Conservation (phyloP, 2,888 invertebrate genomes). For the Caenorhabditis auriculariae region DNA sequence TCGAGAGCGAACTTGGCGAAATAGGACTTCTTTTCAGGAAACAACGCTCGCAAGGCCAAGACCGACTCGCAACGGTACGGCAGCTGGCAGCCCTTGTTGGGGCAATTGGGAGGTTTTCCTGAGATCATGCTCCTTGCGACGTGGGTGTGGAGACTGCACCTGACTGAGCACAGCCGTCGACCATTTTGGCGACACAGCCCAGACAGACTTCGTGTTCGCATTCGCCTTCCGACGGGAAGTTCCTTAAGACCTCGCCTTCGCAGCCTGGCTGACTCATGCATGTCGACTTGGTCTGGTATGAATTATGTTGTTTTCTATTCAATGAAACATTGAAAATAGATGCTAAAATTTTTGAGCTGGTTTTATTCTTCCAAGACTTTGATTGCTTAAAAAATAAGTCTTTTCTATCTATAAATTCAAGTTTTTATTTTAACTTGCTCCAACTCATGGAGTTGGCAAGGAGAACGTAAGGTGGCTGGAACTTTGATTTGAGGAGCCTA, state of each 20-base stretch:
- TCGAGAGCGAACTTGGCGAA: conserved; percentile 44
- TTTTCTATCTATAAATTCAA: too few relatives aligned
- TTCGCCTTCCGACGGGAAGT: conserved; percentile 51
- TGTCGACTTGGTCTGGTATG: conserved; percentile 10
- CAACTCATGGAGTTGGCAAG: too few relatives aligned
- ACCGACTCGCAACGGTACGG: conserved; percentile 50
- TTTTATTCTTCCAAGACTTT: too few relatives aligned
- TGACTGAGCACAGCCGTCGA: conserved; percentile 38
- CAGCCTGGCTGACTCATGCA: conserved; percentile 32
- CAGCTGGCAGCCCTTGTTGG: conserved; percentile 38
- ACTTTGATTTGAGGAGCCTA: too few relatives aligned
- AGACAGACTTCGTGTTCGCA: conserved; percentile 53
- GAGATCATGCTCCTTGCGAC: background rate
- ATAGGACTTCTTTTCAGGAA: conserved; percentile 42
- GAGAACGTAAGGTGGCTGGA: too few relatives aligned
- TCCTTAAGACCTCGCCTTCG: conserved; percentile 44
- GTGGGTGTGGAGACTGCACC: conserved; percentile 5
- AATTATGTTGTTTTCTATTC: too few relatives aligned
- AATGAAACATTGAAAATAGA: too few relatives aligned
- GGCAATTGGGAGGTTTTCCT: conserved; percentile 42
- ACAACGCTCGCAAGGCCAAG: conserved; percentile 37
- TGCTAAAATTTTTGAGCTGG: too few relatives aligned
- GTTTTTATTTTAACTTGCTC: too few relatives aligned
- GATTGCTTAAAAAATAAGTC: too few relatives aligned
- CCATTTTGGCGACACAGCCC: conserved; percentile 32